Conservation (phyloP, 2,113 vertebrate genomes). For the Platanista minor region DNA sequence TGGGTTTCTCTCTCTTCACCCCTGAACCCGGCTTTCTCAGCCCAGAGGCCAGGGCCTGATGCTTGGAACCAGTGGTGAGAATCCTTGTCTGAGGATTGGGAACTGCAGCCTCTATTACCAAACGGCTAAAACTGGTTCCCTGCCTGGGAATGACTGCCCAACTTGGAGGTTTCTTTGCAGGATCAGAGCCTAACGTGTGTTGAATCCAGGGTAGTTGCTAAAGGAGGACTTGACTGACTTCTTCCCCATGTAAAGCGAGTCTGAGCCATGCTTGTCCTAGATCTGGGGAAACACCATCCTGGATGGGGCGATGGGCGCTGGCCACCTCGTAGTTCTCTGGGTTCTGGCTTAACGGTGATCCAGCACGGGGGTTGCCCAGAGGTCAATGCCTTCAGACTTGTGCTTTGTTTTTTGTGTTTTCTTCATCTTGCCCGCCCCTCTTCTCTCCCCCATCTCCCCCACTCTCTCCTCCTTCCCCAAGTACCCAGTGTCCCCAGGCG, state of each 20-base stretch:
- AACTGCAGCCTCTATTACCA: neutral
- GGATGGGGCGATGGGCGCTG: neutral
- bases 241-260: neutral
- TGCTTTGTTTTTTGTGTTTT: conserved; percentile 67
- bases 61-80: neutral
- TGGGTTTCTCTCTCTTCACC: neutral
- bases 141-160: neutral
- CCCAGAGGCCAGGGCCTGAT: neutral
- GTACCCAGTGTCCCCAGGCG: conserved; percentile 91
- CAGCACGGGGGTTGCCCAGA: neutral
- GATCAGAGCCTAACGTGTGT: neutral
- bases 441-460: conserved; percentile 26
- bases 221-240: neutral
- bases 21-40: neutral
- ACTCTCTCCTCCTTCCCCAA: conserved; percentile 78
- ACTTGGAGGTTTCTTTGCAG: neutral
- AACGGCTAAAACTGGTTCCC: neutral
- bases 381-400: conserved; percentile 57
- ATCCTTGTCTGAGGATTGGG: neutral
- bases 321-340: neutral
- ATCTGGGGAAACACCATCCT: no score
- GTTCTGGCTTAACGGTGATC: neutral
- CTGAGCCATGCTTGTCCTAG: neutral
- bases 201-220: neutral
- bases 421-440: conserved; percentile 42